phyloP scores from a whole-genome alignment of 2,888 invertebrate genomes.

The Erynnis tages region DNA sequence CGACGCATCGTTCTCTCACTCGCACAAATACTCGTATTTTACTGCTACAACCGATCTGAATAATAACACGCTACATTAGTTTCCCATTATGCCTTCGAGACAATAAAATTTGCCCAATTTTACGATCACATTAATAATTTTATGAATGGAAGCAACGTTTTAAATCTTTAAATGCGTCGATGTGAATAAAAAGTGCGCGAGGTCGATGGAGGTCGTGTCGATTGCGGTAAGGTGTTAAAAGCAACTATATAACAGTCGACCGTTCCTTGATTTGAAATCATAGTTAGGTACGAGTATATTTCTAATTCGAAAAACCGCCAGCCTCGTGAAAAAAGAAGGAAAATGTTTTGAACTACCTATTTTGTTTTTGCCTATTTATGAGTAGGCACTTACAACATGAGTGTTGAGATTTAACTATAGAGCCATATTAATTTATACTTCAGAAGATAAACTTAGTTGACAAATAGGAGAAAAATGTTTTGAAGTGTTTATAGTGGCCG shows the following conservation, averaged over 20 bases:
- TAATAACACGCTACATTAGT: conserved; percentile 82
- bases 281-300: no score
- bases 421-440: no score
- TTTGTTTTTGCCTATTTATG: no score
- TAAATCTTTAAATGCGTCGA: conserved; percentile 68
- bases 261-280: no score
- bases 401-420: conserved; percentile 37
- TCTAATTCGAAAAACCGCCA: no score
- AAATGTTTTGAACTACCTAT: no score
- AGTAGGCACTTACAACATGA: no score
- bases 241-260: no score
- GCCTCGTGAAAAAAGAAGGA: no score
- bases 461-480: no score
- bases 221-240: conserved; percentile 60
- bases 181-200: conserved; percentile 66
- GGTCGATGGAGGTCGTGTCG: conserved; percentile 64
- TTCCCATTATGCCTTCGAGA: conserved; percentile 81
- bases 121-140: conserved; percentile 82
- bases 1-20: conserved; percentile 50
- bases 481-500: conserved; percentile 42
- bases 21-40: conserved; percentile 74
- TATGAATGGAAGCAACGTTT: conserved; percentile 79
- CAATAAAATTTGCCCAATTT: conserved; percentile 82
- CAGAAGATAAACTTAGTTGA: no score
- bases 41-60: conserved; percentile 78